Base-by-base conservation (phyloP, 1,140 invertebrate species). In the Cydia splendana region DNA sequence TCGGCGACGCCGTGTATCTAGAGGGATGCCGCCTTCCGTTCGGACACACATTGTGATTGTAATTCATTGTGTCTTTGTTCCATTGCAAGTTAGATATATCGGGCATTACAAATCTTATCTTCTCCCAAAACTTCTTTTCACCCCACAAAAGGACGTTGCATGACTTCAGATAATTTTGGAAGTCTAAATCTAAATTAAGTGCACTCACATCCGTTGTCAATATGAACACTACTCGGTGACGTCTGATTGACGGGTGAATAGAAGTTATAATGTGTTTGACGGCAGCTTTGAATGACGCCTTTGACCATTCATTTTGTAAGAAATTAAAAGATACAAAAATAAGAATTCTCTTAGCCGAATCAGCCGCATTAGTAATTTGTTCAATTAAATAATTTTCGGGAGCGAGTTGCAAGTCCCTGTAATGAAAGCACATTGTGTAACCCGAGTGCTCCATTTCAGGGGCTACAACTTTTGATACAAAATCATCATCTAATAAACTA, bases 91-190 rank as follows among this genome's bases (percentile, higher is more conserved):
- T 94, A 51, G 92, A 91, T 82, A 92, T 96, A 80, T 98, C 97
- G 6, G 97, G 97, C 96, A 98, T 96, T 24, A 96, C 96, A 93
- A 96, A 98, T 67, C 96, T 95, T 45, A 98, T 94, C 93, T 98
- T 98, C 82, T 97, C 96, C 97, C 97, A 98, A 92, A 98, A 98
- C 85, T 96, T 95, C 83, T 96, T 96, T 86, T 98, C 97, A 65
- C 96, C 96, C 96, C 97, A 98, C 75, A 96, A 94, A 74, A 98
- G 95, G 53, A 97, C 96, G 2, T 96, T 96, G 91, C 96, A 97
- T 48, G 96, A 96, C 83, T 97, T 96, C 69, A 98, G 94, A 81
- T 97, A 95, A 18, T 96, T 94, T 84, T 97, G 95, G 30, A 98
- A 94, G 85, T 98, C 97, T 13, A 96, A 94, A 87, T 98, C 97